phyloP scores from a whole-genome alignment of 1,140 invertebrate species.

The Cheumatopsyche charites region DNA sequence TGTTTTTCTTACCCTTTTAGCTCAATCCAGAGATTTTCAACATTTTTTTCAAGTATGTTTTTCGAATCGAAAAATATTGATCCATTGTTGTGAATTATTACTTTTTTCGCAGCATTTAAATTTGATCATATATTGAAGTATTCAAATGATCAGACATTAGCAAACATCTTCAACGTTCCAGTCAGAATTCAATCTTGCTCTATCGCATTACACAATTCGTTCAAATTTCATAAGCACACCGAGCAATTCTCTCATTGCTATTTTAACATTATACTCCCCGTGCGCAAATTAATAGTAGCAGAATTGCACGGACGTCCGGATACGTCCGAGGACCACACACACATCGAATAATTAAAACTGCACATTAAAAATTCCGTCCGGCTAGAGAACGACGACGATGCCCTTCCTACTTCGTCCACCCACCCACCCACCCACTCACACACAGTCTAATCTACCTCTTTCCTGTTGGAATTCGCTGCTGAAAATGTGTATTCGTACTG shows the following conservation, averaged over 20 bases:
- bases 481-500: no score
- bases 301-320: constrained; percentile 30
- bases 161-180: no score
- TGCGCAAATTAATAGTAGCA: constrained; percentile 30
- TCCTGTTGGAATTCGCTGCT: no score
- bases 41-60: neutral
- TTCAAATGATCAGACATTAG: no score
- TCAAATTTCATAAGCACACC: neutral
- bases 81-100: no score
- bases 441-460: no score
- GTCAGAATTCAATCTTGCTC: no score
- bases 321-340: constrained; percentile 31
- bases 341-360: constrained; percentile 44
- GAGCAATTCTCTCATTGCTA: neutral
- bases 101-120: no score
- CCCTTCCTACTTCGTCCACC: constrained; percentile 31
- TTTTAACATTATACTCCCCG: constrained; percentile 9
- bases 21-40: neutral
- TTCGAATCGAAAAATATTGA: no score
- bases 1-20: constrained; percentile 36
- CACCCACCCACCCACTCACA: no score
- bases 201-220: neutral
- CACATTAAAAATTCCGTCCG: constrained; percentile 41
- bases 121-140: no score
- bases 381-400: constrained; percentile 31